Conservation (phyloP, 2,888 invertebrate genomes). For the Acanthosepion esculentum region DNA sequence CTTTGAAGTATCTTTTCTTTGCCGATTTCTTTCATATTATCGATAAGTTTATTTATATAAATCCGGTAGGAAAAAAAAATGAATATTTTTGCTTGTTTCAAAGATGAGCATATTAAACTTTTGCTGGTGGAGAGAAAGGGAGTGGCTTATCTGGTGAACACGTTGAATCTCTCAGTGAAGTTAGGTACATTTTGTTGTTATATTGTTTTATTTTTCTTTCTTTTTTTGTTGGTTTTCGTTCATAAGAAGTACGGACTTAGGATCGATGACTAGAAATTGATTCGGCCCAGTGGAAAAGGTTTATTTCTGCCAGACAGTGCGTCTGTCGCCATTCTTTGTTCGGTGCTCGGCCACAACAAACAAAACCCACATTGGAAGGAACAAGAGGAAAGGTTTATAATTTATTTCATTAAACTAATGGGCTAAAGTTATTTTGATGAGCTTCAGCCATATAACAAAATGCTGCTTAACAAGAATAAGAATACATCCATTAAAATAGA, state of each 20-base stretch:
- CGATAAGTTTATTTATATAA: not conserved
- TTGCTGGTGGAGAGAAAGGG: not conserved
- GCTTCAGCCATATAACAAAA: too few relatives aligned
- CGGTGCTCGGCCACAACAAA: not conserved
- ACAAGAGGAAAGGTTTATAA: not conserved
- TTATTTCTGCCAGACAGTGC: not conserved
- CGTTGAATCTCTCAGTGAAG: not conserved
- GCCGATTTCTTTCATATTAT: not conserved
- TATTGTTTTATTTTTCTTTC: not conserved
- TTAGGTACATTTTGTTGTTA: not conserved
- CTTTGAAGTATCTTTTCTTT: not conserved
- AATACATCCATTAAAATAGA: too few relatives aligned
- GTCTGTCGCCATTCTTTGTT: not conserved
- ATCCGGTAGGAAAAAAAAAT: not conserved
- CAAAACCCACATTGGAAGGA: not conserved
- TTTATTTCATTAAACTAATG: too few relatives aligned
- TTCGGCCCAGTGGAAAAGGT: not conserved
- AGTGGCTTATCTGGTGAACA: not conserved
- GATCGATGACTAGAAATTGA: not conserved
- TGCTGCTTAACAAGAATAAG: too few relatives aligned
- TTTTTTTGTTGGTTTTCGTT: not conserved
- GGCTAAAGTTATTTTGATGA: too few relatives aligned
- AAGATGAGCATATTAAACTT: not conserved
- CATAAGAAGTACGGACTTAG: not conserved
- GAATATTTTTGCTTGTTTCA: constrained; percentile 33